Evolutionary conservation across 1,140 invertebrate species (phyloP).

Genomic region (Thaumetopoea pityocampa): DNA sequence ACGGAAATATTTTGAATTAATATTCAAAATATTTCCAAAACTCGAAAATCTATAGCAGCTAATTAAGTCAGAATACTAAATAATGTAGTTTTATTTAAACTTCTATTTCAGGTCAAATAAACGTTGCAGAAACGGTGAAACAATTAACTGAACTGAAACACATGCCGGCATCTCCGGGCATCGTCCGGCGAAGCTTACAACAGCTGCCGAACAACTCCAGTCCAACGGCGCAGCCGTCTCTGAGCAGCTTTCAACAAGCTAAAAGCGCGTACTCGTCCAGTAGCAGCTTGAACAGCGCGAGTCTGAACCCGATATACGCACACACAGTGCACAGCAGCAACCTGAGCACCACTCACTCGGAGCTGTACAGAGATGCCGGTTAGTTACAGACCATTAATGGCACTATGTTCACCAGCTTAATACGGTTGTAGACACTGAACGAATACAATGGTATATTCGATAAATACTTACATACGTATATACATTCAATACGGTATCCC

Average conservation of each 20-base stretch:
- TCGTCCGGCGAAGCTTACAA: conserved; percentile 78
- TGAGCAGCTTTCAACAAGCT: conserved; percentile 76
- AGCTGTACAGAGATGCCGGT: conserved; percentile 47
- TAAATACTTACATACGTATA: too few species aligned
- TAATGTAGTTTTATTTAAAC: conserved; percentile 26
- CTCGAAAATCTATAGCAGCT: background rate
- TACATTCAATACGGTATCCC: too few species aligned
- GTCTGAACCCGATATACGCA: conserved; percentile 71
- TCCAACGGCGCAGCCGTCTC: conserved; percentile 34
- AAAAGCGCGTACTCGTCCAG: conserved; percentile 60
- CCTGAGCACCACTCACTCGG: conserved; percentile 50
- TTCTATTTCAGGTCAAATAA: conserved; percentile 42
- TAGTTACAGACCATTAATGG: too few species aligned
- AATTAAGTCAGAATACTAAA: background rate
- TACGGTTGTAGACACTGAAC: too few species aligned
- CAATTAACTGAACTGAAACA: conserved; percentile 90
- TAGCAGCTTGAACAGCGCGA: conserved; percentile 47
- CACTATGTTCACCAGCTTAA: too few species aligned
- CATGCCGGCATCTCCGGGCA: conserved; percentile 88
- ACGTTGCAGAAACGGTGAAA: conserved; percentile 92
- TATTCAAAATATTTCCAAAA: background rate
- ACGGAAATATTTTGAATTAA: too few species aligned
- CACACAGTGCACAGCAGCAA: conserved; percentile 65
- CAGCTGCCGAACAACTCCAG: conserved; percentile 33
- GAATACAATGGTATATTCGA: too few species aligned